Percentiles rank a stretch among this genome's conserved stretches.
These are phyloP conservation scores for Meles meles DNA, from an alignment of 2,113 vertebrate species.

Conservation along the genomic window DNA sequence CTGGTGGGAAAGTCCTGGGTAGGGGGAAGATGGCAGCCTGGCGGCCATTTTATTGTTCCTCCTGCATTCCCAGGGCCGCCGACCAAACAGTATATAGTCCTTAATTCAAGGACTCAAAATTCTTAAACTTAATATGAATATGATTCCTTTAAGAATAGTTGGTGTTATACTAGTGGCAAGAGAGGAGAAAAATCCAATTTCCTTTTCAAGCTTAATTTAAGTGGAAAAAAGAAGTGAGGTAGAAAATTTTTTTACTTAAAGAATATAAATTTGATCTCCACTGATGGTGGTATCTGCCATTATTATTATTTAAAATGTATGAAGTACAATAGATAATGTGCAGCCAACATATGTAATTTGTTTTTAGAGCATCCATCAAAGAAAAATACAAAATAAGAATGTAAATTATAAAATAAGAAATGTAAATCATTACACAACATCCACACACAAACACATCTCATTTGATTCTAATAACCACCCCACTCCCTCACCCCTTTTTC, in stretches of 20 bases:
- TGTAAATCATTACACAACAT: background rate
- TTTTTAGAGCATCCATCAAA: background rate
- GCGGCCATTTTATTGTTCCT: too few species aligned
- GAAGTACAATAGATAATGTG: background rate
- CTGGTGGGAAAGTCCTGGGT: too few species aligned
- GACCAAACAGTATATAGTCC: background rate
- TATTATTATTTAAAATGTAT: background rate
- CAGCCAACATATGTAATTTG: background rate
- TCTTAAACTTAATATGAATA: background rate
- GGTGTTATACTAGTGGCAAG: background rate
- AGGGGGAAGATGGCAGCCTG: too few species aligned
- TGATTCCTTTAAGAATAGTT: background rate
- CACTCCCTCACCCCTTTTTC: background rate
- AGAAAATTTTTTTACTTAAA: background rate
- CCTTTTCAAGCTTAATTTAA: background rate
- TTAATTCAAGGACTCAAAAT: background rate
- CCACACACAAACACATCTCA: accelerated
- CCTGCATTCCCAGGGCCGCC: too few species aligned
- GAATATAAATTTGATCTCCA: background rate
- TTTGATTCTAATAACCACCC: background rate
- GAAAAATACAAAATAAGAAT: background rate
- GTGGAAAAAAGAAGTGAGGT: background rate
- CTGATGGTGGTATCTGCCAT: background rate
- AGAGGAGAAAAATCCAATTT: background rate
- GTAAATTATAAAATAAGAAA: background rate